A percentile compares a stretch with the other conserved stretches of the same genome.
These are phyloP conservation scores for Danio jaintianensis DNA, from an alignment of 2,797 vertebrate species.

Conservation along the genomic window DNA sequence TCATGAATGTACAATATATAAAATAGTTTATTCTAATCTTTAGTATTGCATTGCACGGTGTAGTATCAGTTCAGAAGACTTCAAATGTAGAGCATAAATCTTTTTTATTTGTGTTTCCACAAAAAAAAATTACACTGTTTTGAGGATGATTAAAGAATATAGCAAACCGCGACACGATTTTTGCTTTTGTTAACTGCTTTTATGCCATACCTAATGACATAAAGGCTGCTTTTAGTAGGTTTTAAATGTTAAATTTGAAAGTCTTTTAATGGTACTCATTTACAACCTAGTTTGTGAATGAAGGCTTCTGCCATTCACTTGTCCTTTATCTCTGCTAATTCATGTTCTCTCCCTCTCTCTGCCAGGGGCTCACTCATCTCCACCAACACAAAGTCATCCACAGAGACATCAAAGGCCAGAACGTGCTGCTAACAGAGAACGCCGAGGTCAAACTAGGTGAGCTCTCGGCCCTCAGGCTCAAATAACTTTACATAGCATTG, in stretches of 20 bases:
- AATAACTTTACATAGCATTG: conserved; percentile 7
- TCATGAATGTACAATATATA: no score
- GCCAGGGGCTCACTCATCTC: conserved; percentile 94
- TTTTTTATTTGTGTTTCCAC: neutral
- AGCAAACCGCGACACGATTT: neutral
- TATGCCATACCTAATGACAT: neutral
- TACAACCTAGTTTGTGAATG: conserved; percentile 11
- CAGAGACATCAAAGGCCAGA: conserved; percentile 98
- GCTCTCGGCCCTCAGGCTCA: conserved; percentile 54
- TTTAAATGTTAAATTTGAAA: neutral
- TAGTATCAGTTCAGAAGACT: neutral
- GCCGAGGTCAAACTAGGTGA: conserved; percentile 98
- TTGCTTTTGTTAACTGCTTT: neutral
- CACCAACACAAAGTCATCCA: conserved; percentile 99
- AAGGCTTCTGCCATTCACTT: neutral
- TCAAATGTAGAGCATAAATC: neutral
- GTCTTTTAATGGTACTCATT: neutral
- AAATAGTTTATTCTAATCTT: no score
- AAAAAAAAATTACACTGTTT: neutral
- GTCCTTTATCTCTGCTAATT: neutral
- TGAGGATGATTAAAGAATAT: neutral
- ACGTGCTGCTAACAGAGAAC: conserved; percentile 95
- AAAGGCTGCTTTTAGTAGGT: neutral
- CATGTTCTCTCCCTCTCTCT: conserved; percentile 18
- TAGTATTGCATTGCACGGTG: neutral